A percentile compares a stretch with the other conserved stretches of the same genome.
phyloP scores from a whole-genome alignment of 2,888 invertebrate species.

The Cyrtodaria siliqua region DNA sequence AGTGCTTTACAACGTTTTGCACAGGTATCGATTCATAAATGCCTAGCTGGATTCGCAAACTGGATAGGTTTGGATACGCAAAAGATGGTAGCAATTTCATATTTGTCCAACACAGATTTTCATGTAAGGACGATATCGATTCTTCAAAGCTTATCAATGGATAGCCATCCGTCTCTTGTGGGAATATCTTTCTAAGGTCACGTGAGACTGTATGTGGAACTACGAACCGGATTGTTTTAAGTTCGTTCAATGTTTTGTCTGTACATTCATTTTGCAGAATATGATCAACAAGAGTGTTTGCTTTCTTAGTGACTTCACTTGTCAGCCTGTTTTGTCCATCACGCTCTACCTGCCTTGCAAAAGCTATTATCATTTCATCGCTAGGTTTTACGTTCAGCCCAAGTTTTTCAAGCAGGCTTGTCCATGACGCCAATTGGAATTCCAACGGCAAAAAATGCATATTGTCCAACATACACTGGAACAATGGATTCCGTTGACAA shows the following conservation, averaged over 20 bases:
- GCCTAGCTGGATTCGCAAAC: slow-evolving; percentile 13
- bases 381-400: slow-evolving; percentile 37
- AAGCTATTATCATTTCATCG: slow-evolving; percentile 28
- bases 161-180: slow-evolving; percentile 9
- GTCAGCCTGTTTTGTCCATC: slow-evolving; percentile 12
- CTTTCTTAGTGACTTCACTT: slow-evolving; percentile 9
- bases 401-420: slow-evolving; percentile 20
- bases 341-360: slow-evolving; percentile 34
- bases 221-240: slow-evolving; percentile 51
- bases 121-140: slow-evolving; percentile 2
- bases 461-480: not conserved
- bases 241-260: not conserved
- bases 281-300: slow-evolving; percentile 25
- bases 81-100: slow-evolving; percentile 23
- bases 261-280: not conserved
- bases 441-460: slow-evolving; percentile 30
- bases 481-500: not conserved
- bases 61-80: too few relatives aligned
- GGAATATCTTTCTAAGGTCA: slow-evolving; percentile 2
- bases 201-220: slow-evolving; percentile 20
- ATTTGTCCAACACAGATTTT: slow-evolving; percentile 49
- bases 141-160: slow-evolving; percentile 47
- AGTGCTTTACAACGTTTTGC: slow-evolving; percentile 46
- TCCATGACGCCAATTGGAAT: slow-evolving; percentile 27
- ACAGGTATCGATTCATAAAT: slow-evolving; percentile 37